phyloP scores from a whole-genome alignment of 2,888 invertebrate species.

The Erebia epiphron region DNA sequence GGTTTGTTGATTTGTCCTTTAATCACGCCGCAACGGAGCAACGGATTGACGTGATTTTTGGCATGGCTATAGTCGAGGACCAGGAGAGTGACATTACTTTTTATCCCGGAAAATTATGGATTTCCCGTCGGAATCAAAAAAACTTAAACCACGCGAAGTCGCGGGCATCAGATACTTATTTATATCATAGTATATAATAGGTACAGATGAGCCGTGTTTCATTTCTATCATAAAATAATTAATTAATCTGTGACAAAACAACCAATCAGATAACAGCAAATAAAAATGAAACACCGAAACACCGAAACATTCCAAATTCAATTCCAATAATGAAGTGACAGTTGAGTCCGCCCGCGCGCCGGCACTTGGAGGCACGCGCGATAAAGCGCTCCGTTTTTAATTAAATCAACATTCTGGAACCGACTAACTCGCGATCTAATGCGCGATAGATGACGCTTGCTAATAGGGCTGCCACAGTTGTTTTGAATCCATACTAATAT shows the following conservation, averaged over 20 bases:
- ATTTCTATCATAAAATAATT: neutral
- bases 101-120: too few species aligned
- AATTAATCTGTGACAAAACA: slow-evolving; percentile 22
- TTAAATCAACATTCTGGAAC: slow-evolving; percentile 77
- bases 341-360: slow-evolving; percentile 69
- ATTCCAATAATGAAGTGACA: slow-evolving; percentile 76
- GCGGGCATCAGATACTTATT: neutral
- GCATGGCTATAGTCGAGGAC: too few species aligned
- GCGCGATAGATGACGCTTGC: slow-evolving; percentile 48
- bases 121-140: too few species aligned
- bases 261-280: slow-evolving; percentile 32
- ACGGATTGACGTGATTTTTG: too few species aligned
- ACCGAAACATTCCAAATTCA: slow-evolving; percentile 50
- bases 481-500: neutral
- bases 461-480: neutral
- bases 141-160: too few species aligned
- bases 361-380: slow-evolving; percentile 69
- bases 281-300: slow-evolving; percentile 28
- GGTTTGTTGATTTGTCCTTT: too few species aligned
- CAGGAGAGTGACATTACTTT: too few species aligned
- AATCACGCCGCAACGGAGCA: too few species aligned
- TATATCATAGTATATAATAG: too few species aligned
- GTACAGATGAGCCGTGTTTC: too few species aligned
- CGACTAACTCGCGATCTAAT: slow-evolving; percentile 55
- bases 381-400: slow-evolving; percentile 72